phyloP scores from a whole-genome alignment of 2,113 vertebrate species.

The Anthoscopus minutus region DNA sequence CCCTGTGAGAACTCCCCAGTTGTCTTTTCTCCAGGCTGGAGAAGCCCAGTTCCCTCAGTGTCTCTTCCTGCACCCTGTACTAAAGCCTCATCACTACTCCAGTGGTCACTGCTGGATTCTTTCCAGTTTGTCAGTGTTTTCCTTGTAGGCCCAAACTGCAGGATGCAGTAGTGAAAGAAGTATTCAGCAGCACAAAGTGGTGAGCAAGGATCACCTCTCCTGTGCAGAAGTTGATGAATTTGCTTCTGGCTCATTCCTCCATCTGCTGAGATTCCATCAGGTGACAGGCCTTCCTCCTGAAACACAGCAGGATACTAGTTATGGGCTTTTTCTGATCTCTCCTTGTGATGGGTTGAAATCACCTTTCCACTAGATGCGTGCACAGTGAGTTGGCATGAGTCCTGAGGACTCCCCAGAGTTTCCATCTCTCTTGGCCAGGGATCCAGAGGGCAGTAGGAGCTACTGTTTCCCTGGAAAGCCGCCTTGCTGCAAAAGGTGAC shows the following conservation, averaged over 20 bases:
- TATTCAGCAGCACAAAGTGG: not conserved
- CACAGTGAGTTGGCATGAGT: not conserved
- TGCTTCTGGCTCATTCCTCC: not conserved
- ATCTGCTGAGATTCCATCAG: not conserved
- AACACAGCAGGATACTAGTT: not conserved
- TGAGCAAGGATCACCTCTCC: not conserved
- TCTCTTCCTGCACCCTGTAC: not conserved
- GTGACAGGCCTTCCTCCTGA: not conserved
- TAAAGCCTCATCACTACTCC: not conserved
- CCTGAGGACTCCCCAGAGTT: not conserved
- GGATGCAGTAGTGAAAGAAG: not conserved
- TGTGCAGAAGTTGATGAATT: rapidly evolving
- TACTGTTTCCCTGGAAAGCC: not conserved
- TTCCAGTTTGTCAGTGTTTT: not conserved
- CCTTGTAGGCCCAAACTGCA: not conserved
- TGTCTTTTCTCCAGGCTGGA: not conserved
- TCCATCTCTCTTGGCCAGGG: not conserved
- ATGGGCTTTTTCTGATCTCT: not conserved
- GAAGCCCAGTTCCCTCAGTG: not conserved
- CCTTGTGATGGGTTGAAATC: not conserved
- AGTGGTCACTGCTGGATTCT: not conserved
- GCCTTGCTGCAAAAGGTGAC: not conserved
- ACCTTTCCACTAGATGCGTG: not conserved
- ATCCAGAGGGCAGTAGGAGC: not conserved
- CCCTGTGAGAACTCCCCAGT: rapidly evolving